phyloP scores from a whole-genome alignment of 2,113 vertebrate species.

The Petroica traversi region DNA sequence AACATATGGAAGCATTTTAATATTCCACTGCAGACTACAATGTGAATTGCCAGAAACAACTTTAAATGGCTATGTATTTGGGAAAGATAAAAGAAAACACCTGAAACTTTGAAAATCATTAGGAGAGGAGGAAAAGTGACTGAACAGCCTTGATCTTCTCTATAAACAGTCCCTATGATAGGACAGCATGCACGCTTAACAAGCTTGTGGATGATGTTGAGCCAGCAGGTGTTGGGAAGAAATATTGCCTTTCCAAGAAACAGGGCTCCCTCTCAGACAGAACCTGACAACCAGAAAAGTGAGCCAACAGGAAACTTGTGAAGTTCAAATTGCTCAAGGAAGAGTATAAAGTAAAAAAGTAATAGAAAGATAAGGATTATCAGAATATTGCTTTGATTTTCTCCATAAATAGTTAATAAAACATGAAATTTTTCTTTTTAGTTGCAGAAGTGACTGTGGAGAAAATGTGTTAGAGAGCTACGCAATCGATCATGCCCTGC shows the following conservation, averaged over 20 bases:
- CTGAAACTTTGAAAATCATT: not conserved
- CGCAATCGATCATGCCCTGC: not conserved
- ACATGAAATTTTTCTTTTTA: not conserved
- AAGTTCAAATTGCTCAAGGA: not conserved
- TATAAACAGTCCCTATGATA: not conserved
- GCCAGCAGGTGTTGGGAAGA: not conserved
- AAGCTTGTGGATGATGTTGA: not conserved
- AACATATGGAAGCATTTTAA: not conserved
- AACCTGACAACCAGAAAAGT: not conserved
- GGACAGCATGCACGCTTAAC: fast-evolving
- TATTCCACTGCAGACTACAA: not conserved
- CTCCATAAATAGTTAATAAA: not conserved
- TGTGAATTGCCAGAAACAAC: not conserved
- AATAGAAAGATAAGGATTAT: not conserved
- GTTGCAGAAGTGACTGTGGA: not conserved
- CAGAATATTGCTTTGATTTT: not conserved
- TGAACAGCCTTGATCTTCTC: not conserved
- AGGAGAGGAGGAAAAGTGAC: not conserved
- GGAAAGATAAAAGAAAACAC: not conserved
- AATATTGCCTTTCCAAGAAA: not conserved
- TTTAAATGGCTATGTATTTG: not conserved
- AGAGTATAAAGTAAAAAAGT: not conserved
- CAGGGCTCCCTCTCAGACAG: not conserved
- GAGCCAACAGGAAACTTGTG: not conserved
- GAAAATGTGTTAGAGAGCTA: not conserved